These are phyloP conservation scores for Phoeniculus purpureus DNA, from an alignment of 2,797 vertebrate species.

Conservation along the genomic window DNA sequence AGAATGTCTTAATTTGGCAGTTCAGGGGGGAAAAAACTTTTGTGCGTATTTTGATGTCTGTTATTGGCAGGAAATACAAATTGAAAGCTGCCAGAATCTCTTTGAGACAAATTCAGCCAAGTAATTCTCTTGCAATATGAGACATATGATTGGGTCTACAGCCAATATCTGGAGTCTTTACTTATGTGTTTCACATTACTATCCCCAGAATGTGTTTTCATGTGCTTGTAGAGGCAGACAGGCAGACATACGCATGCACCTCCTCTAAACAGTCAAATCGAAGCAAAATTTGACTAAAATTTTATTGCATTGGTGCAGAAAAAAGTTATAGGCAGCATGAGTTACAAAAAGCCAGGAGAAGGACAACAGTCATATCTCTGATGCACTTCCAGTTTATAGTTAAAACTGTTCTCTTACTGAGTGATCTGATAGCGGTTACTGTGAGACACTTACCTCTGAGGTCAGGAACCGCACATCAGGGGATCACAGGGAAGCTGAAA, in stretches of 20 bases:
- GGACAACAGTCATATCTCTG: not conserved
- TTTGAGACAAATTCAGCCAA: constrained; percentile 9
- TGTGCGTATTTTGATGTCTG: not conserved
- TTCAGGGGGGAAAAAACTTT: too few relatives aligned
- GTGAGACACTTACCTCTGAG: not conserved
- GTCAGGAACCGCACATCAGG: not conserved
- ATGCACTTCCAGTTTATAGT: not conserved
- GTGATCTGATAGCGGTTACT: not conserved
- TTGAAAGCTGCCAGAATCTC: not conserved
- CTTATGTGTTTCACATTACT: not conserved
- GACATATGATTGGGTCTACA: not conserved
- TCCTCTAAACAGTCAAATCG: not conserved
- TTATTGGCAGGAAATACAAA: constrained; percentile 26
- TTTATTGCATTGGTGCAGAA: not conserved
- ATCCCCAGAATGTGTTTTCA: not conserved
- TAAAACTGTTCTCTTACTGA: too few relatives aligned
- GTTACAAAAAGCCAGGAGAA: not conserved
- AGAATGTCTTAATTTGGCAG: constrained; percentile 37
- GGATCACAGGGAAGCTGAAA: not conserved
- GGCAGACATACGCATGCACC: not conserved
- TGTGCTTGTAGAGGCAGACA: not conserved
- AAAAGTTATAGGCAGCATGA: not conserved
- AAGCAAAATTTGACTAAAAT: not conserved
- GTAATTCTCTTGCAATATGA: not conserved
- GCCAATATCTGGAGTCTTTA: not conserved